Conservation (phyloP, 35 echinoderm and acorn worm species). For the Strongylocentrotus purpuratus region DNA sequence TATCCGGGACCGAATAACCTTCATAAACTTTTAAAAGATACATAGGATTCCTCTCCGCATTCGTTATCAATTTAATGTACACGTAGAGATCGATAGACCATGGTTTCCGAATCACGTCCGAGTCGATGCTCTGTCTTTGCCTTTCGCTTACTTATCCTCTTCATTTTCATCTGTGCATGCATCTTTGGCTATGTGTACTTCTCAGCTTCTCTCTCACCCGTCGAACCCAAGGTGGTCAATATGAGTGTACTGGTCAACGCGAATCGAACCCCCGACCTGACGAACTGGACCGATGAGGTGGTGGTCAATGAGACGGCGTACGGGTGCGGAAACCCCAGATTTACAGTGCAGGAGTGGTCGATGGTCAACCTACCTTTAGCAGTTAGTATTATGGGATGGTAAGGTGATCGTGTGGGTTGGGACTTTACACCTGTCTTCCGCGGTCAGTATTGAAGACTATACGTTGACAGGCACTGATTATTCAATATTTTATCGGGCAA, state of each 20-base stretch:
- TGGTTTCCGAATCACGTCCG: background rate
- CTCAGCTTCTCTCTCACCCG: background rate
- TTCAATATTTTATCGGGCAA: background rate
- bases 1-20: too few species aligned
- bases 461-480: background rate
- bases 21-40: too few species aligned
- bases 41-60: too few species aligned
- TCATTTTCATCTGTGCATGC: background rate
- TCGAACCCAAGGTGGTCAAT: background rate
- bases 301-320: background rate
- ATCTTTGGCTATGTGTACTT: background rate
- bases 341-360: slow-evolving; percentile 27
- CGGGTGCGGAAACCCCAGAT: background rate
- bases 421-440: too few species aligned
- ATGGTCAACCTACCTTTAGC: slow-evolving; percentile 36
- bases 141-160: background rate
- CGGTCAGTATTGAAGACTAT: background rate
- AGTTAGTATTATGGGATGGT: background rate
- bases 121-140: background rate
- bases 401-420: too few species aligned
- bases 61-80: too few species aligned
- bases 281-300: background rate
- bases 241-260: background rate
- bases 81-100: background rate
- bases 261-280: background rate